Conservation (phyloP, 2,888 invertebrate genomes). For the Myathropa florea region DNA sequence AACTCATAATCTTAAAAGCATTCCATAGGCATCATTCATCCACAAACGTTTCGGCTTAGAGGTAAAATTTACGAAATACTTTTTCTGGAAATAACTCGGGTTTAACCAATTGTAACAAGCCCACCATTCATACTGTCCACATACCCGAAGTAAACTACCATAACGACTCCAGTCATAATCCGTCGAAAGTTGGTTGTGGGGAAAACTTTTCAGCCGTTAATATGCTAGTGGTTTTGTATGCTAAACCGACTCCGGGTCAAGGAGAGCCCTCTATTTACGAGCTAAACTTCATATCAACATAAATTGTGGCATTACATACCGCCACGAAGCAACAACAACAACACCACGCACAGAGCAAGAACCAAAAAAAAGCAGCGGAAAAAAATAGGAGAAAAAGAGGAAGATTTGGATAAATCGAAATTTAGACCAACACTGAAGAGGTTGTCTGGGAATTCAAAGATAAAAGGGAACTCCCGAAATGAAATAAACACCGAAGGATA, state of each 20-base stretch:
- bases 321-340: background rate
- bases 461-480: slow-evolving; percentile 42
- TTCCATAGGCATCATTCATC: background rate
- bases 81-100: slow-evolving; percentile 14
- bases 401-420: slow-evolving; percentile 10
- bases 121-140: slow-evolving; percentile 18
- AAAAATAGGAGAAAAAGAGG: background rate
- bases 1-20: slow-evolving; percentile 12
- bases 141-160: slow-evolving; percentile 27
- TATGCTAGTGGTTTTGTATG: slow-evolving; percentile 56
- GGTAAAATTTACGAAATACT: slow-evolving; percentile 5
- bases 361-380: background rate
- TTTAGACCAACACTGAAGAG: slow-evolving; percentile 35
- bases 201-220: slow-evolving; percentile 48
- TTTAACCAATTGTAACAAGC: slow-evolving; percentile 34
- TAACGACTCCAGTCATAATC: slow-evolving; percentile 51
- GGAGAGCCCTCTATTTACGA: slow-evolving; percentile 30
- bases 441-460: slow-evolving; percentile 41
- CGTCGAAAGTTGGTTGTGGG: slow-evolving; percentile 37
- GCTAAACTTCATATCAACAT: slow-evolving; percentile 32
- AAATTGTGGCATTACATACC: slow-evolving; percentile 37
- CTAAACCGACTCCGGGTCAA: slow-evolving; percentile 49
- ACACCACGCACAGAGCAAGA: background rate
- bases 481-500: slow-evolving; percentile 53
- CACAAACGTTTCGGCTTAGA: background rate